phyloP scores from a whole-genome alignment of 2,888 invertebrate species.

The Aleiodes testaceus region DNA sequence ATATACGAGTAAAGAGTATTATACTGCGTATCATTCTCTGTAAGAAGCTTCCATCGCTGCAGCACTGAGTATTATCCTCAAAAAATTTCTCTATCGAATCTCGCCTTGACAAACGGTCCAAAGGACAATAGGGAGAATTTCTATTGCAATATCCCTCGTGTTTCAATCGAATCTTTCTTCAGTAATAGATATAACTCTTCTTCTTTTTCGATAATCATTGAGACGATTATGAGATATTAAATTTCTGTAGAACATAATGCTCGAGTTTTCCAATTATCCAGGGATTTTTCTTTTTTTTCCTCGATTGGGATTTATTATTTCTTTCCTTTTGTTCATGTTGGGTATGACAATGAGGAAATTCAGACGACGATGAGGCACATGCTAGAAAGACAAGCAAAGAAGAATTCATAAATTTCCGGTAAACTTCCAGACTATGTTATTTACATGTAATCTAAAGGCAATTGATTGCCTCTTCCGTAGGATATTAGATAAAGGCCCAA shows the following conservation, averaged over 20 bases:
- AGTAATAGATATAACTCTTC: conserved; percentile 15
- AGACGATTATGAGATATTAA: conserved; percentile 19
- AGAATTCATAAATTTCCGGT: conserved; percentile 67
- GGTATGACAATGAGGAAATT: too few relatives aligned
- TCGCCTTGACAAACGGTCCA: conserved; percentile 51
- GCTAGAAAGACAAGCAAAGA: conserved; percentile 28
- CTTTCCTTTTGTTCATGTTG: too few relatives aligned
- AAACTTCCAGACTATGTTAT: conserved; percentile 52
- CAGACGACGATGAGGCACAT: neutral
- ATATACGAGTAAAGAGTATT: conserved; percentile 20
- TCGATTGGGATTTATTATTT: too few relatives aligned
- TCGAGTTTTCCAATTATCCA: conserved; percentile 7
- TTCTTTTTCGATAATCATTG: conserved; percentile 8
- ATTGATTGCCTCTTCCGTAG: conserved; percentile 67
- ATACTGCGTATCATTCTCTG: conserved; percentile 41
- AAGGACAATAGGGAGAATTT: conserved; percentile 52
- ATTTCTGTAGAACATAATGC: neutral
- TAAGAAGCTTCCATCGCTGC: conserved; percentile 53
- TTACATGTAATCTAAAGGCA: conserved; percentile 66
- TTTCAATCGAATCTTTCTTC: conserved; percentile 22
- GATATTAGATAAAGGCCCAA: conserved; percentile 59
- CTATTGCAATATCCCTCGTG: conserved; percentile 50
- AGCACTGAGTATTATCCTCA: conserved; percentile 51
- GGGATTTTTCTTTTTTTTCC: neutral
- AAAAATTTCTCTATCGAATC: conserved; percentile 55